These are phyloP conservation scores for Eclectus roratus DNA, from an alignment of 2,113 vertebrate species.

Conservation along the genomic window DNA sequence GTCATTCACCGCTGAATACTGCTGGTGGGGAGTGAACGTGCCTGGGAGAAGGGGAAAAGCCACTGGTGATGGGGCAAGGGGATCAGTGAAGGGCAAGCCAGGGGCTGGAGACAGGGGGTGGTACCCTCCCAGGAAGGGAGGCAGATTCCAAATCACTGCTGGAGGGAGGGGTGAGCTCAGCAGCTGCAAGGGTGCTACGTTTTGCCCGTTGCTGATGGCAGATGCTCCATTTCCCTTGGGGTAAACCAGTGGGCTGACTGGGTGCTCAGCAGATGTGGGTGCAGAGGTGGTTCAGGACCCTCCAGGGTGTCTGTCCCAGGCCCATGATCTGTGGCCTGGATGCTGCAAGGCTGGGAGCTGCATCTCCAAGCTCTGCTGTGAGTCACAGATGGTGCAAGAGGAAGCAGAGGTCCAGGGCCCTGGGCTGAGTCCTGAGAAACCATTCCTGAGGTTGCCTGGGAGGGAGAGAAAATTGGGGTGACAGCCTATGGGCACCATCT, in stretches of 20 bases:
- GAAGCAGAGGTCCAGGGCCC: not conserved
- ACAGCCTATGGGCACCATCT: not conserved
- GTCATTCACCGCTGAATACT: not conserved
- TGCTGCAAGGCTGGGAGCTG: not conserved
- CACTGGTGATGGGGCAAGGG: not conserved
- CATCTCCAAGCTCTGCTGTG: not conserved
- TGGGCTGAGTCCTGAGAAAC: not conserved
- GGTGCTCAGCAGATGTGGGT: not conserved
- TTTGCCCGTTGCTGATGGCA: not conserved
- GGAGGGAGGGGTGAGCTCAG: not conserved
- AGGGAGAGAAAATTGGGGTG: not conserved
- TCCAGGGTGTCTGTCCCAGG: not conserved
- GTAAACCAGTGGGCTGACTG: not conserved
- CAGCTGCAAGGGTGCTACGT: not conserved
- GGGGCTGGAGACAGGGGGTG: not conserved
- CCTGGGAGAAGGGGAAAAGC: not conserved
- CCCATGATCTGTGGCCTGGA: not conserved
- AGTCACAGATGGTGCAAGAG: not conserved
- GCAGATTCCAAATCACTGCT: not conserved
- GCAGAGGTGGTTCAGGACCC: not conserved
- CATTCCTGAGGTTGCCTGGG: not conserved
- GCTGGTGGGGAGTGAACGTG: rapidly evolving
- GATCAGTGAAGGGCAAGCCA: not conserved
- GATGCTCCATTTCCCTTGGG: rapidly evolving
- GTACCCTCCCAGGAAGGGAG: not conserved